Evolutionary conservation across 2,797 vertebrate genomes (phyloP).

Genomic region (Acrocephalus scirpaceus): DNA sequence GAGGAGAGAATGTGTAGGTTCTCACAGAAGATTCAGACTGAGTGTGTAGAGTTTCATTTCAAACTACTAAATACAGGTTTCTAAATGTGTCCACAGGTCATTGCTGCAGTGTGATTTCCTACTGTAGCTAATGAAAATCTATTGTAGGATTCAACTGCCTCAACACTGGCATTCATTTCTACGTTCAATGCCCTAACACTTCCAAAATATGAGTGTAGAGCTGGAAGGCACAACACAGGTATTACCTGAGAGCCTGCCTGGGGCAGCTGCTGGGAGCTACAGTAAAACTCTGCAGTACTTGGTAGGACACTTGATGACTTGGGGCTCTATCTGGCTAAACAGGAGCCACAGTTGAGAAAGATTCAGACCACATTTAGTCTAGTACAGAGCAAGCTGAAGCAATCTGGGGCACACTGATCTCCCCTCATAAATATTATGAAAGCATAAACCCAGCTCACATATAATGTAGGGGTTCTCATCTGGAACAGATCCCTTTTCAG

Average conservation of each 20-base stretch:
- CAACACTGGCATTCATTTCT: neutral
- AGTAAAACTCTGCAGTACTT: neutral
- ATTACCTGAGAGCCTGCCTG: neutral
- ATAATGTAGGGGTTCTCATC: neutral
- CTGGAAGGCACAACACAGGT: neutral
- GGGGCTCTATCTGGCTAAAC: neutral
- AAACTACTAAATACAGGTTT: neutral
- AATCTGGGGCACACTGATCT: neutral
- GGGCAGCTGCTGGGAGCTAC: neutral
- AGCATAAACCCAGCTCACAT: neutral
- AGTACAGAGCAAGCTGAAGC: neutral
- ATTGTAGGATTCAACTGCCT: neutral
- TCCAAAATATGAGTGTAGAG: neutral
- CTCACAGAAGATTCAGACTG: neutral
- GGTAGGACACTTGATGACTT: too few relatives aligned
- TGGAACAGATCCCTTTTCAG: neutral
- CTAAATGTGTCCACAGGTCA: neutral
- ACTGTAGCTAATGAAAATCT: neutral
- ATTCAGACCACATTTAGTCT: neutral
- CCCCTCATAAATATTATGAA: neutral
- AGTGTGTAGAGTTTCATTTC: neutral
- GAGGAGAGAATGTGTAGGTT: neutral
- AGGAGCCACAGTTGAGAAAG: neutral
- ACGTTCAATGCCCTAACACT: neutral
- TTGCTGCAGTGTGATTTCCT: neutral